These are phyloP conservation scores for Drosophila jambulina DNA, from an alignment of 1,140 invertebrate species.

Conservation along the genomic window DNA sequence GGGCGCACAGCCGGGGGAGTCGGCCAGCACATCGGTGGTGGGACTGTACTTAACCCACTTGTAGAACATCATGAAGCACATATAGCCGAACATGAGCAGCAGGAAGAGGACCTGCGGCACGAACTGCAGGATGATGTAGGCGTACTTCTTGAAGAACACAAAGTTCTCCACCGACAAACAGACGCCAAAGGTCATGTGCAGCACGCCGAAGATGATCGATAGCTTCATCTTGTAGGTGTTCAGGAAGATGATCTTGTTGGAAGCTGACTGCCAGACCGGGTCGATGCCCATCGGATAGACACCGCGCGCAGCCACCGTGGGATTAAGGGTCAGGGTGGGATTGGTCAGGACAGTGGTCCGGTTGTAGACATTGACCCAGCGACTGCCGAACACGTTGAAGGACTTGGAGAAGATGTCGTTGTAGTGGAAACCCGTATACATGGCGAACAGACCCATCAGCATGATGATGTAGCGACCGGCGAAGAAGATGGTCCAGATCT, in stretches of 20 bases:
- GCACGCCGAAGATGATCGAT: conserved; percentile 97
- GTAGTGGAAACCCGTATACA: conserved; percentile 99
- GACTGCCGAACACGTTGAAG: conserved; percentile 95
- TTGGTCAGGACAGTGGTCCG: conserved; percentile 85
- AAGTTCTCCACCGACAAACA: conserved; percentile 95
- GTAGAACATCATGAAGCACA: conserved; percentile 95
- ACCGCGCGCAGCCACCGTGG: conserved; percentile 86
- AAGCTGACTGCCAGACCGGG: conserved; percentile 94
- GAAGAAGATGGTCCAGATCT: conserved; percentile 99
- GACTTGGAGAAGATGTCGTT: conserved; percentile 99
- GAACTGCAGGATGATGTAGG: conserved; percentile 95
- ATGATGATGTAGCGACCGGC: conserved; percentile 98
- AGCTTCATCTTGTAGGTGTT: conserved; percentile 99
- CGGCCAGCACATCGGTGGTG: conserved; percentile 84
- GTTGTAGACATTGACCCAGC: conserved; percentile 90
- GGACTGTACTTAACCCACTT: conserved; percentile 95
- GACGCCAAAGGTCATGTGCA: conserved; percentile 98
- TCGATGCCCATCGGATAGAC: conserved; percentile 86
- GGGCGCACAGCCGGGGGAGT: conserved; percentile 91
- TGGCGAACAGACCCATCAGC: conserved; percentile 98
- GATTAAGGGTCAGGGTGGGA: conserved; percentile 88
- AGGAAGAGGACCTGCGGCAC: conserved; percentile 97
- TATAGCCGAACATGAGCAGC: conserved; percentile 95
- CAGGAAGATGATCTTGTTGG: conserved; percentile 98
- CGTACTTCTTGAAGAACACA: conserved; percentile 91